Base-by-base conservation (phyloP, 2,888 invertebrate species). In the Oxyteleia sp. region DNA sequence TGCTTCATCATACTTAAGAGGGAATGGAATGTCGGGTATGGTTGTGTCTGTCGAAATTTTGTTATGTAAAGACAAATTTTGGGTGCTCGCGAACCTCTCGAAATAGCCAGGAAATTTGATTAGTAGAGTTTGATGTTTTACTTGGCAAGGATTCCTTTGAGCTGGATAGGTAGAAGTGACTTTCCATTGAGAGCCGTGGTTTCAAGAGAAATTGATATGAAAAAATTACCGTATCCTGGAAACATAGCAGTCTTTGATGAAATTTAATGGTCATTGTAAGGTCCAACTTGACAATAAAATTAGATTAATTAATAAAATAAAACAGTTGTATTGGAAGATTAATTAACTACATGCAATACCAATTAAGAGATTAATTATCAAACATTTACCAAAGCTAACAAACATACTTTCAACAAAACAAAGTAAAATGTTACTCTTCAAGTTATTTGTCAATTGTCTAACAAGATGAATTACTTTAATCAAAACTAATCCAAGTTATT, bases 11-110 rank as follows among this genome's bases (percentile, higher is more conserved):
- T 84, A 84, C 89, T 89, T 89, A 84, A 89, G 90, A 91, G 90
- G 87, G 88, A 90, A 90, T 91, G 90, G 89, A 89, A 90, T 84
- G 57, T 55, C 79, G 61, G 63, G 71, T 75, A 71, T 84, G 79
- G 38, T 72, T 76, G 82, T 61, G 61, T 68, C 76, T 79, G 68
- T 29, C 57, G 18, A 59, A 75, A 75, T 63, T 57, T 68, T 68
- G 41, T 47, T 66, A 59, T 20, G 43, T 35, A 41, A 72, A 78
- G 38, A 71, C 51, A 78, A 68, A 68, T 43, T 53, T 71, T 51
- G 53, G 64, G 51, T 66, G 69, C 69, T 69, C 74, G 53, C 68
- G 69, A 53, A 57, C 74, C 57, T 74, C 69, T 69, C 63, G 64
- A 74, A 57, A 43, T 35, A 23, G 57, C 18, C 32, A 38, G 26